A percentile compares a stretch with the other conserved stretches of the same genome.
Evolutionary conservation across 2,797 vertebrate species (phyloP).

Genomic region (Psittacula echo): DNA sequence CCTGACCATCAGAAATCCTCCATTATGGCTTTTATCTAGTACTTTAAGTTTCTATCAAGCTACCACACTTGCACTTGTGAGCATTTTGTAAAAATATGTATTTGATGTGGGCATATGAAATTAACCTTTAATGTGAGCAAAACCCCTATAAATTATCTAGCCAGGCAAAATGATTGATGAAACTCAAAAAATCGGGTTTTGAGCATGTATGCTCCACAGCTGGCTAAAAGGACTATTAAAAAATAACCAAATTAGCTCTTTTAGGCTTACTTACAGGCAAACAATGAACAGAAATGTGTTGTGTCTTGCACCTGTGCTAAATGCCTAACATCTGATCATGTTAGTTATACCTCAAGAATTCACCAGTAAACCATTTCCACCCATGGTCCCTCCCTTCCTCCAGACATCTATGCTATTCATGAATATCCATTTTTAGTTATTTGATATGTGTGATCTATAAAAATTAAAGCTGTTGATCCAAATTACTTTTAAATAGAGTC

Average conservation of each 20-base stretch:
- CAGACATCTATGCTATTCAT: not conserved
- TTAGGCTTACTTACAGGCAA: not conserved
- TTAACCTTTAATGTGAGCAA: not conserved
- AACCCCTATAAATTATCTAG: not conserved
- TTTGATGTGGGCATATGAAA: not conserved
- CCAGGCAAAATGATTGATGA: not conserved
- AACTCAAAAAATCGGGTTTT: not conserved
- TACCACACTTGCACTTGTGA: not conserved
- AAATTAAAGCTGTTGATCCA: not conserved
- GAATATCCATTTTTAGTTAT: not conserved
- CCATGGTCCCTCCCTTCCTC: not conserved
- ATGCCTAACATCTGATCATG: not conserved
- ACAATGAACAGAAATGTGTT: not conserved
- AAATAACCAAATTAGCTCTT: not conserved
- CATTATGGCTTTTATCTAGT: not conserved
- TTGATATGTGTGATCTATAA: not conserved
- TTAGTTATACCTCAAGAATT: not conserved
- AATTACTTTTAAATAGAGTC: not conserved
- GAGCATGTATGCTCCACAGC: not conserved
- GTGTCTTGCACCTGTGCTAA: not conserved
- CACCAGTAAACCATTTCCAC: not conserved
- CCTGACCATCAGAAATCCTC: not conserved
- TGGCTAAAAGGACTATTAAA: not conserved
- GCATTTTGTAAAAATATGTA: not conserved
- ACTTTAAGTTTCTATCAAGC: not conserved